A percentile compares a stretch with the other conserved stretches of the same genome.
Conservation (phyloP, 2,888 invertebrate species). For the Ornithoptera alexandrae region DNA sequence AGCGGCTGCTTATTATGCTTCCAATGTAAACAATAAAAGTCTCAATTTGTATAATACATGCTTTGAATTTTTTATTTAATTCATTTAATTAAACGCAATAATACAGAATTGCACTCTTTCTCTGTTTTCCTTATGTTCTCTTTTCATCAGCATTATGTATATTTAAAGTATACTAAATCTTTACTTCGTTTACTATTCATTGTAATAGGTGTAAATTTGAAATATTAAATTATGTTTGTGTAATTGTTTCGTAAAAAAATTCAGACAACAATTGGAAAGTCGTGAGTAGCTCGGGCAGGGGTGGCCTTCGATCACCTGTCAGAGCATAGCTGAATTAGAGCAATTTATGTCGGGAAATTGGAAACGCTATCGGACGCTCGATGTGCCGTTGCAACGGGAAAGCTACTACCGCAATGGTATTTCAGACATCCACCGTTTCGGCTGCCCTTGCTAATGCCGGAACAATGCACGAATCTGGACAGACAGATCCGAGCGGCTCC, state of each 20-base stretch:
- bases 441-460: conserved; percentile 70
- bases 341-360: conserved; percentile 80
- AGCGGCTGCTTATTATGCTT: conserved; percentile 46
- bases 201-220: not conserved
- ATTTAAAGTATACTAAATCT: not conserved
- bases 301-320: conserved; percentile 71
- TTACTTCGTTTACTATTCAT: conserved; percentile 3
- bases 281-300: not conserved
- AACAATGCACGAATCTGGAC: conserved; percentile 78
- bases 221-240: not conserved
- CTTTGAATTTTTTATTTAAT: conserved; percentile 33
- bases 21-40: conserved; percentile 52
- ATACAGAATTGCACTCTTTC: conserved; percentile 3
- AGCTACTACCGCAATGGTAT: conserved; percentile 67
- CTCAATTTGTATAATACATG: conserved; percentile 47
- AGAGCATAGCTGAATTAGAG: conserved; percentile 77
- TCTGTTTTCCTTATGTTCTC: not conserved
- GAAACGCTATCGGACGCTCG: conserved; percentile 73
- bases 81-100: conserved; percentile 1
- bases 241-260: not conserved
- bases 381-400: conserved; percentile 63
- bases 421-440: conserved; percentile 74
- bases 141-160: not conserved
- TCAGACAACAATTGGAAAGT: not conserved
- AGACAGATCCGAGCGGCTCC: conserved; percentile 70